Conservation (phyloP, 2,888 invertebrate genomes). For the Himalopsyche tibetana region DNA sequence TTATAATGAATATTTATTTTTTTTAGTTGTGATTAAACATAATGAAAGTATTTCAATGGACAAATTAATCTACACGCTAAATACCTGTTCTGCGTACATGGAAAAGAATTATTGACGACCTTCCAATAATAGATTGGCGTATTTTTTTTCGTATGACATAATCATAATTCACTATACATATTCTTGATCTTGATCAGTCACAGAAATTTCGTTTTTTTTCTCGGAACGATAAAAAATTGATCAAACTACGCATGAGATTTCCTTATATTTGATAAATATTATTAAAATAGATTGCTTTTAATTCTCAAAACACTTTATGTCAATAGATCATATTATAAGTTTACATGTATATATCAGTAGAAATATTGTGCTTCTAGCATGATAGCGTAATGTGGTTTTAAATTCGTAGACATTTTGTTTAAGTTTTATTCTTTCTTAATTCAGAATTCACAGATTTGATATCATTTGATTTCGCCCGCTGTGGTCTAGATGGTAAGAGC, state of each 20-base stretch:
- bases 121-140: background rate
- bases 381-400: no score
- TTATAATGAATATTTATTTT: background rate
- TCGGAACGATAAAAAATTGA: background rate
- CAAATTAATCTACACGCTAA: slow-evolving; percentile 10
- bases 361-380: no score
- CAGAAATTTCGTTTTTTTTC: background rate
- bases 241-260: background rate
- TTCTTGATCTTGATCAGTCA: background rate
- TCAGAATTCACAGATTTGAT: no score
- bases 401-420: no score
- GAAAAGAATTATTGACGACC: background rate
- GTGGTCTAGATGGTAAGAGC: no score
- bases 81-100: background rate
- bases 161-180: background rate
- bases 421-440: no score
- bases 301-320: no score
- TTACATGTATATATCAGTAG: no score
- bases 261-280: no score
- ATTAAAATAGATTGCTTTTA: no score
- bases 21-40: background rate
- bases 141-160: background rate
- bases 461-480: no score
- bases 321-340: no score
- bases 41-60: slow-evolving; percentile 6